phyloP scores from a whole-genome alignment of 2,888 invertebrate genomes.

The Erebia ligea region DNA sequence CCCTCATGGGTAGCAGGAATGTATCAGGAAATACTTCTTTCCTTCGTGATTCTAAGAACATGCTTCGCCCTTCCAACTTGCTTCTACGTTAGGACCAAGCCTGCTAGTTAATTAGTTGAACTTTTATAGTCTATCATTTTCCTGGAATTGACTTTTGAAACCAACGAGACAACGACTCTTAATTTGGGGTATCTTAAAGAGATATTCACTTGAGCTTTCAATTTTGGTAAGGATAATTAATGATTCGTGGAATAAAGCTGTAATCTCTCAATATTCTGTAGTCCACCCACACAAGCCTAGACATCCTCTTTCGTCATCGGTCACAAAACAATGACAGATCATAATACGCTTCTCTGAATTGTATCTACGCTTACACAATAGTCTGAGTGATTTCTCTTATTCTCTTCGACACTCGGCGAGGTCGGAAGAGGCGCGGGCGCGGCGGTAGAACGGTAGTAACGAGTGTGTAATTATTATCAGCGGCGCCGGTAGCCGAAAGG shows the following conservation, averaged over 20 bases:
- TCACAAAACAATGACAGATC: conserved; percentile 29
- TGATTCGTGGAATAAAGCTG: conserved; percentile 7
- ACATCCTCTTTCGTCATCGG: conserved; percentile 22
- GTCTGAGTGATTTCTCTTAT: conserved; percentile 32
- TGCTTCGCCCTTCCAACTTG: too few relatives aligned
- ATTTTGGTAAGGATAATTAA: neutral
- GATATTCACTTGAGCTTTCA: too few relatives aligned
- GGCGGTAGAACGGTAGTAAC: conserved; percentile 80
- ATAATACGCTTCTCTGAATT: conserved; percentile 23
- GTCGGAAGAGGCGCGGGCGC: conserved; percentile 46
- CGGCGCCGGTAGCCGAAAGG: conserved; percentile 77
- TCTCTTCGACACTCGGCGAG: conserved; percentile 24
- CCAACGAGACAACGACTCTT: too few relatives aligned
- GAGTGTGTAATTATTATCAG: conserved; percentile 80
- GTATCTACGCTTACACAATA: conserved; percentile 35
- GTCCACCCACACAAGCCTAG: neutral
- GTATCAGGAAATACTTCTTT: neutral
- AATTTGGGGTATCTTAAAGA: too few relatives aligned
- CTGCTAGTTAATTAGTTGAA: too few relatives aligned
- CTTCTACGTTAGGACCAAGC: too few relatives aligned
- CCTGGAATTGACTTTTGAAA: too few relatives aligned
- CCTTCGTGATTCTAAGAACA: too few relatives aligned
- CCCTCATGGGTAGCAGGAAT: neutral
- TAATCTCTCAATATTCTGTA: neutral
- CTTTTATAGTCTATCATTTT: too few relatives aligned